These are phyloP conservation scores for Sciurus carolinensis DNA, from an alignment of 2,797 vertebrate genomes.

Conservation along the genomic window DNA sequence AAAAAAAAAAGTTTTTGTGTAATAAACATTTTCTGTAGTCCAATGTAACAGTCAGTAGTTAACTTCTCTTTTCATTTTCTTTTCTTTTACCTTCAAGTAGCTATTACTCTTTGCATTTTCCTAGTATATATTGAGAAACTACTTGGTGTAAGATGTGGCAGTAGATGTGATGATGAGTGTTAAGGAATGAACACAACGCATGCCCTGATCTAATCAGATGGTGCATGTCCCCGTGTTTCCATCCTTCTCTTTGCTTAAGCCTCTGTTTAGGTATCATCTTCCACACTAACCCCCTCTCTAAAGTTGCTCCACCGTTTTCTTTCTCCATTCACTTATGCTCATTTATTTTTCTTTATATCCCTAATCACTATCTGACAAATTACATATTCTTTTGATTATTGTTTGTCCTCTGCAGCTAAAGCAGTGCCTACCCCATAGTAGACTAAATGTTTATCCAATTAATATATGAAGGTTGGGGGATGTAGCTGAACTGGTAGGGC, in stretches of 20 bases:
- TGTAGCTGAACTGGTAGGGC: neutral
- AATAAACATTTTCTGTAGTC: conserved; percentile 9
- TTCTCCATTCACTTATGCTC: neutral
- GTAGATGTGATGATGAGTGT: neutral
- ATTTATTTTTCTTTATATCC: neutral
- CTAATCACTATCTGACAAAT: neutral
- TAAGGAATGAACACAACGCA: neutral
- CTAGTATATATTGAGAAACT: neutral
- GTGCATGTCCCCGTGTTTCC: rapidly evolving
- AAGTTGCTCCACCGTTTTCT: neutral
- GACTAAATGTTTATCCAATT: neutral
- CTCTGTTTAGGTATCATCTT: neutral
- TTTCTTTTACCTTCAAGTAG: neutral
- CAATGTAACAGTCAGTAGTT: neutral
- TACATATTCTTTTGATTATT: neutral
- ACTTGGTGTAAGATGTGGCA: neutral
- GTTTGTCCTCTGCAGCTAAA: neutral
- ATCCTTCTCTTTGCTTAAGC: neutral
- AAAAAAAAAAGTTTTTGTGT: too few species aligned
- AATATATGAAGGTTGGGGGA: neutral
- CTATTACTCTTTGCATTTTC: neutral
- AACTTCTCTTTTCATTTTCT: neutral
- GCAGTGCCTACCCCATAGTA: neutral
- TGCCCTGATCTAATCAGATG: too few species aligned
- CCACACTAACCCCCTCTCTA: neutral